Base-by-base conservation (phyloP, 2,888 invertebrate species). In the Molanna angustata region DNA sequence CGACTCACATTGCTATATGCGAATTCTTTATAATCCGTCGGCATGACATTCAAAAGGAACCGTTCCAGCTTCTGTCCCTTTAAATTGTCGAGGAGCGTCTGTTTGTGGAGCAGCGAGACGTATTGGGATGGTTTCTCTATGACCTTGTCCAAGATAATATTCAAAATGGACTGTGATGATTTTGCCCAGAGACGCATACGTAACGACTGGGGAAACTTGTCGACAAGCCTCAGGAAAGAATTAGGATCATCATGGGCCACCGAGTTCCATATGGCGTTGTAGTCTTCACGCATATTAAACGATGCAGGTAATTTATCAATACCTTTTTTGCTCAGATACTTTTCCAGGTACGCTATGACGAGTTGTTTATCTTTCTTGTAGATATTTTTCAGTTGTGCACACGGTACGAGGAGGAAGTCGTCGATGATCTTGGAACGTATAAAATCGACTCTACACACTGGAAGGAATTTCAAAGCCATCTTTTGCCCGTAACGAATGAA, bases 371-470 rank as follows among this genome's bases (percentile, higher is more conserved):
- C 63, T 13, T 52, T 64, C 4, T 42, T 50, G 31, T 56, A 56
- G 16, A 56, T 41, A 11, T 39, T 19, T 6, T 40, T 18, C 14
- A 56, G 14, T 19, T 39, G 39, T 13, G 16, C 14, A 43, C 18
- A 19, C 4, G 44, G 56, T 3, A 49, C 32, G 1, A 32, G 27
- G 21, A 43, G 20, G 13, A 32, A 11, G 9, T 32, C 32, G 3
- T 31, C 13, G 19, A 49, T 40, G 9, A 56, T 51, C 7, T 16
- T 11, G 3, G 27, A 14, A 2, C 43, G 35, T 9, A 53, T 44
- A 20, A 67, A 69, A 0, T 35, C 13, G 22, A 66, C 64, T 13
- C 62, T 52, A 49, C 69, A 69, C 0, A 63, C 62, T 0, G 56
- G 16, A 1, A 70, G 33, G 3, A 69, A 27, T 1, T 65, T 65